Base-by-base conservation (phyloP, 2,797 vertebrate species). In the Crypturellus tataupa region DNA sequence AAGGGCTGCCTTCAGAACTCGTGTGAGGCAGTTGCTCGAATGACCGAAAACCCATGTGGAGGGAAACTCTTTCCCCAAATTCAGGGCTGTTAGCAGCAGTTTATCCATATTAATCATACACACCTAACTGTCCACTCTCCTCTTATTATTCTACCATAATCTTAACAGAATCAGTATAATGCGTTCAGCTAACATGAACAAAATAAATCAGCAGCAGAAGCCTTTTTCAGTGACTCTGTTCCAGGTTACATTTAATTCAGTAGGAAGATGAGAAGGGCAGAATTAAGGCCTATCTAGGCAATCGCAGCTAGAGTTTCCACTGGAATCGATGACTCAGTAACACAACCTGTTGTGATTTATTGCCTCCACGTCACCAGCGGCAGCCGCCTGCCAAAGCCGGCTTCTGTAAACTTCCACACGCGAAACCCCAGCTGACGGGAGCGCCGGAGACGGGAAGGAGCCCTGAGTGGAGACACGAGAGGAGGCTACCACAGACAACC, bases 251-350 rank as follows among this genome's bases (percentile, higher is more conserved):
- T 29, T 69, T 40, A 80, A 39, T 84, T 69, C 37, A 84, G 60
- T 64, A 60, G 33, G 70, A 91, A 89, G 83, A 84, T 92, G 12
- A 83, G 64, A 47, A 87, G 10, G 51, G 25, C 46, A 91, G 82
- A 88, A 86, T 67, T 59, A 91, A 90, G 86, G 35, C 1, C 0
- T 47, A 90, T 77, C 85, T 88, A 62, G 49, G 85, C 68, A 93
- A 93, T 82, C 73, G 53, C 68, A 82, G 78, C 90, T 94, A 71
- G 13, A 92, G 60, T 90, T 96, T 95, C 93, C 95, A 94, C 64
- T 93, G 94, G 93, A 96, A 94, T 68, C 5, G 1, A 59, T 90
- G 94, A 96, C 83, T 95, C 88, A 94, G 72, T 90, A 90, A 91
- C 77, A 87, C 58, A 94, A 91, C 80, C 89, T 96, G 83, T 88